phyloP scores from a whole-genome alignment of 2,797 vertebrate genomes.

The Pseudochromis fuscus region DNA sequence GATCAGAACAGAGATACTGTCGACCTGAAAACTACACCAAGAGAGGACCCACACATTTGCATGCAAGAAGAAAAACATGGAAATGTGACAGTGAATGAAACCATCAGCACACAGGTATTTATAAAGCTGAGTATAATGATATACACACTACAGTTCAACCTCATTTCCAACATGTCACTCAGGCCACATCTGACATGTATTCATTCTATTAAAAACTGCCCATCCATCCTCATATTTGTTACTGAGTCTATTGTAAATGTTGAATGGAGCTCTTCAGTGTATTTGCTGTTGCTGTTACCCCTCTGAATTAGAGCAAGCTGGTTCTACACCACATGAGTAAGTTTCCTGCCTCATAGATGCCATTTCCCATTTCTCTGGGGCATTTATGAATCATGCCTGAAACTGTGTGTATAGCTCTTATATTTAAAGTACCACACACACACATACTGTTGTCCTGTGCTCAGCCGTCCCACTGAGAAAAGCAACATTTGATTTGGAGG shows the following conservation, averaged over 20 bases:
- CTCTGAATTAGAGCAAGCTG: constrained; percentile 4
- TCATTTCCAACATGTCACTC: constrained; percentile 19
- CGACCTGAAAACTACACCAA: constrained; percentile 31
- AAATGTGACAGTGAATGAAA: constrained; percentile 37
- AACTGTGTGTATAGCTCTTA: constrained; percentile 19
- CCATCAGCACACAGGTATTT: constrained; percentile 60
- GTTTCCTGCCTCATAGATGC: constrained; percentile 26
- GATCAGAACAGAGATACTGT: constrained; percentile 49
- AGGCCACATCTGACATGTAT: constrained; percentile 27
- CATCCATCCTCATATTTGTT: constrained; percentile 19
- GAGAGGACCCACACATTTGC: constrained; percentile 42
- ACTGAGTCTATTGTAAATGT: constrained; percentile 13
- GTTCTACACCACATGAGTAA: constrained; percentile 21
- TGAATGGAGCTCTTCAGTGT: constrained; percentile 30
- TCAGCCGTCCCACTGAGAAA: constrained; percentile 31
- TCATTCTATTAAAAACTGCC: constrained; percentile 28
- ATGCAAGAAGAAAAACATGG: constrained; percentile 34
- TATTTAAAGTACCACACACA: constrained; percentile 33
- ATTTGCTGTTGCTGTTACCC: constrained; percentile 19
- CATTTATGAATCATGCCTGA: constrained; percentile 33
- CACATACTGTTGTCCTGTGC: constrained; percentile 10
- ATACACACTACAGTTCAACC: constrained; percentile 17
- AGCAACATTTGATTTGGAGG: constrained; percentile 33
- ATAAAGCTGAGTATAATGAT: constrained; percentile 11
- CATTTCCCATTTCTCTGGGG: constrained; percentile 40